phyloP scores from a whole-genome alignment of 2,113 vertebrate genomes.

The Hypomesus transpacificus region DNA sequence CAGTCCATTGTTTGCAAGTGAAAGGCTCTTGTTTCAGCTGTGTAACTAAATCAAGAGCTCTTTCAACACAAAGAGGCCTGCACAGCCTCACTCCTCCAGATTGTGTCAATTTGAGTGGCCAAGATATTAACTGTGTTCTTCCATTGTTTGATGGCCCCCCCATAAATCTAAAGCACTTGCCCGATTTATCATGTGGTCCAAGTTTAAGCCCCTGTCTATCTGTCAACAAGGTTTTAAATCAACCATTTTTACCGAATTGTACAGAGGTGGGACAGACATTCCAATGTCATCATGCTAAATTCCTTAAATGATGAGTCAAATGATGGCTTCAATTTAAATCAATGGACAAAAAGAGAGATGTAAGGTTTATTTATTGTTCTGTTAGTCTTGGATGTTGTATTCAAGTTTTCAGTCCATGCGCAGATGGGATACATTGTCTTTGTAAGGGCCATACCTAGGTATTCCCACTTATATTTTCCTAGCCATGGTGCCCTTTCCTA shows the following conservation, averaged over 20 bases:
- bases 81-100: conserved; percentile 34
- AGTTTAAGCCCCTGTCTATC: conserved; percentile 6
- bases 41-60: conserved; percentile 64
- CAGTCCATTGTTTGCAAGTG: conserved; percentile 57
- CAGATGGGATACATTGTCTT: no score
- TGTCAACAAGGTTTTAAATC: conserved; percentile 2
- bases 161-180: conserved; percentile 2
- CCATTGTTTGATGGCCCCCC: conserved; percentile 35
- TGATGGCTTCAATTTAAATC: not conserved
- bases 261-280: not conserved
- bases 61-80: conserved; percentile 49
- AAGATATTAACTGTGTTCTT: conserved; percentile 39
- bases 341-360: not conserved
- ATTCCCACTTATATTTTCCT: no score
- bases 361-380: not conserved
- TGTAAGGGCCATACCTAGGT: no score
- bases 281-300: not conserved
- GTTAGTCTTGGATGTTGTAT: not conserved
- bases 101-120: conserved; percentile 46
- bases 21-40: conserved; percentile 66
- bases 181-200: conserved; percentile 35
- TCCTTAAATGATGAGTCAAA: not conserved
- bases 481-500: no score
- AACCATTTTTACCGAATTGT: not conserved
- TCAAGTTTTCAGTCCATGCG: no score